phyloP scores from a whole-genome alignment of 2,797 vertebrate genomes.

The Hydrocynus forskahlii region DNA sequence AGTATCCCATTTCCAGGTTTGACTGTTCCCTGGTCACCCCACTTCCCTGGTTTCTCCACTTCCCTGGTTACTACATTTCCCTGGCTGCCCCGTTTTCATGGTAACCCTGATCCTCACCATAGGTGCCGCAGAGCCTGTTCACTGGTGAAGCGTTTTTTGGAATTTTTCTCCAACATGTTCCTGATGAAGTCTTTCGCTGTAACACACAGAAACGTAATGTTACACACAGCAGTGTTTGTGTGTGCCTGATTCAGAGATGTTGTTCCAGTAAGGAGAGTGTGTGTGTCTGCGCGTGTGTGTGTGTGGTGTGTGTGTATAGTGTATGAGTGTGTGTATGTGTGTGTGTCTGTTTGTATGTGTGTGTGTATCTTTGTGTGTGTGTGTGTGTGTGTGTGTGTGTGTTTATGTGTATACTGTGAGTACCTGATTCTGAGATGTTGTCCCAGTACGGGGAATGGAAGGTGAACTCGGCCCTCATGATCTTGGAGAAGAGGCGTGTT shows the following conservation, averaged over 20 bases:
- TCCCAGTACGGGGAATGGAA: constrained; percentile 99
- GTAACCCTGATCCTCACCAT: constrained; percentile 81
- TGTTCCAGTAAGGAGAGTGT: constrained; percentile 93
- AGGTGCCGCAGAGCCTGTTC: constrained; percentile 92
- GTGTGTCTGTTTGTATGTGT: no score
- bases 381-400: no score
- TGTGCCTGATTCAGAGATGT: constrained; percentile 93
- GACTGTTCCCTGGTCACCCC: no score
- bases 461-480: constrained; percentile 95
- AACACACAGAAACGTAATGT: constrained; percentile 27
- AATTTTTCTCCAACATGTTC: constrained; percentile 94
- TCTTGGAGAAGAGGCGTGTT: constrained; percentile 93
- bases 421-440: constrained; percentile 95
- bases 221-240: neutral
- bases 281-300: no score
- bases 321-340: no score
- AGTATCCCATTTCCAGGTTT: no score
- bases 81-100: no score
- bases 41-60: no score
- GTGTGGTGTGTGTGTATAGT: no score
- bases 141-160: constrained; percentile 83
- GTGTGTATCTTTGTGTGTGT: no score
- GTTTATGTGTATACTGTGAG: no score
- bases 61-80: no score
- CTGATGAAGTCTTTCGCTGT: constrained; percentile 95